Percentiles rank a stretch among this genome's conserved stretches.
Conservation (phyloP, 2,113 vertebrate genomes). For the Phocoena phocoena region DNA sequence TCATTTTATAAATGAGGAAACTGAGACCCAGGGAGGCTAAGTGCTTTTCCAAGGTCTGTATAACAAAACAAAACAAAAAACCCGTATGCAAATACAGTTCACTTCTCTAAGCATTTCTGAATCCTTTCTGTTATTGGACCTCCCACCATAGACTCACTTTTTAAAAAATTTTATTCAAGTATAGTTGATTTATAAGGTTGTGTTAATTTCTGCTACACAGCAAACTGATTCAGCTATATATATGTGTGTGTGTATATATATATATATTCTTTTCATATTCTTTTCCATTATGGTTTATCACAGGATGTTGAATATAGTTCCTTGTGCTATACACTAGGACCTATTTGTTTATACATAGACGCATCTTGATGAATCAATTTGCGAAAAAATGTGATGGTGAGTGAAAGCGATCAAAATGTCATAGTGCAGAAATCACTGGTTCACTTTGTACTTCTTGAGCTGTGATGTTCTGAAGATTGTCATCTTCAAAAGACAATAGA, state of each 20-base stretch:
- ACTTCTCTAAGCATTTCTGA: not conserved
- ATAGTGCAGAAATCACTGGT: not conserved
- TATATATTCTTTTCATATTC: not conserved
- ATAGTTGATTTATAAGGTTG: not conserved
- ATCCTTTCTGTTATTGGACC: not conserved
- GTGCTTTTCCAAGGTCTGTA: not conserved
- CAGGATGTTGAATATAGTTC: not conserved
- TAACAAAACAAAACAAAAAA: not conserved
- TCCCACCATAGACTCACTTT: not conserved
- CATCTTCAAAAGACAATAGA: not conserved
- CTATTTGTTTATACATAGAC: not conserved
- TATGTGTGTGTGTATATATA: not conserved
- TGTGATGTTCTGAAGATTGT: not conserved
- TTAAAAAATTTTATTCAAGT: not conserved
- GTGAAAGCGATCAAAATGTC: slow-evolving; percentile 13
- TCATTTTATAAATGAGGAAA: slow-evolving; percentile 24
- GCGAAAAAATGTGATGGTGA: not conserved
- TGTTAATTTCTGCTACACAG: not conserved
- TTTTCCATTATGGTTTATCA: not conserved
- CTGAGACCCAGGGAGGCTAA: not conserved
- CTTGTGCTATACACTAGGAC: not conserved
- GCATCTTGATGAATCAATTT: slow-evolving; percentile 17
- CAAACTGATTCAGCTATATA: not conserved
- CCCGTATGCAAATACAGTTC: not conserved
- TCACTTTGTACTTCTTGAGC: not conserved